Conservation (phyloP, 2,888 invertebrate genomes). For the Labia minor region DNA sequence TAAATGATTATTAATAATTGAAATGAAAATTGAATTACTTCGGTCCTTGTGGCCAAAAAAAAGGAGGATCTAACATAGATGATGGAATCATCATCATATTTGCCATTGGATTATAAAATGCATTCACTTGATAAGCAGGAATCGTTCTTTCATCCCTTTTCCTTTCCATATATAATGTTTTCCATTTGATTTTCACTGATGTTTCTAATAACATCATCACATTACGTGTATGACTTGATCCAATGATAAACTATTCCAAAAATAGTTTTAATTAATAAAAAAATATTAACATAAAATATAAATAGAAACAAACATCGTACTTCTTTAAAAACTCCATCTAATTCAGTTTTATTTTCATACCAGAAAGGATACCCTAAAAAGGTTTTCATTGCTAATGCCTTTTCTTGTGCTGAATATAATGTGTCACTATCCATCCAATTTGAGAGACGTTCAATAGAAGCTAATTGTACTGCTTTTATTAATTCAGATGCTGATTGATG, state of each 20-base stretch:
- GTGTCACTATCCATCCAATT: background rate
- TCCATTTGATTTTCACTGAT: background rate
- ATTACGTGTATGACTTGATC: background rate
- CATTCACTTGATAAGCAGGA: background rate
- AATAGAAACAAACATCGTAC: background rate
- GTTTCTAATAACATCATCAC: background rate
- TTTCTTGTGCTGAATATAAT: background rate
- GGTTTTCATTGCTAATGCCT: background rate
- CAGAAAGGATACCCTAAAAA: background rate
- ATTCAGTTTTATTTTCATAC: background rate
- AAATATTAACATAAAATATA: background rate
- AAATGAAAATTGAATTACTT: too few species aligned
- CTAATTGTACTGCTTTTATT: background rate
- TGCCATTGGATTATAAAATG: background rate
- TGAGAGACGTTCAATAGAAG: background rate
- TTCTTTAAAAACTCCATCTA: background rate
- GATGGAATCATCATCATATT: constrained; percentile 7
- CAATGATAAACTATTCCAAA: background rate
- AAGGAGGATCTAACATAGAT: background rate
- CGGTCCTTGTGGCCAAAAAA: background rate
- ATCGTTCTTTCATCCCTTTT: background rate
- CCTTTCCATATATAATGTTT: background rate
- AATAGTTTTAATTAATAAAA: background rate
- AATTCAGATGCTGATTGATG: background rate
- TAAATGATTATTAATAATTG: too few species aligned